phyloP scores from a whole-genome alignment of 2,888 invertebrate species.

The Tyria jacobaeae region DNA sequence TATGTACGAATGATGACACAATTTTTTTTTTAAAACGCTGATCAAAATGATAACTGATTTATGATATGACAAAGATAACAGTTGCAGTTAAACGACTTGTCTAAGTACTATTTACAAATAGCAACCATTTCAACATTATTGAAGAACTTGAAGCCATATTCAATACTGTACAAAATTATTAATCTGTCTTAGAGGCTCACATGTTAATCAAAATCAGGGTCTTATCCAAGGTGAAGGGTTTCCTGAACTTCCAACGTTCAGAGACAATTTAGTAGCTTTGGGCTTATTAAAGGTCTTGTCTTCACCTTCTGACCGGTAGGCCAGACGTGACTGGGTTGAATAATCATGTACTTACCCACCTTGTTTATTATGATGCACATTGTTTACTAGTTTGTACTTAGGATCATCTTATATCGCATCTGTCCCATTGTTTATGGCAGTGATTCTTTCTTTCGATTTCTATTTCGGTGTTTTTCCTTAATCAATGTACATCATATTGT shows the following conservation, averaged over 20 bases:
- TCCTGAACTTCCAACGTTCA: slow-evolving; percentile 49
- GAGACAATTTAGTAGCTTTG: slow-evolving; percentile 66
- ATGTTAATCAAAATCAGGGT: slow-evolving; percentile 54
- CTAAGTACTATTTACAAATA: neutral
- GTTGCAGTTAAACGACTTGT: neutral
- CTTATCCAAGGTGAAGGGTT: slow-evolving; percentile 55
- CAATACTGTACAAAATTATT: slow-evolving; percentile 17
- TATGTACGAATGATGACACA: too few species aligned
- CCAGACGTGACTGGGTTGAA: slow-evolving; percentile 61
- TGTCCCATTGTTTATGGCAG: neutral
- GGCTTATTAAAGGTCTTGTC: slow-evolving; percentile 60
- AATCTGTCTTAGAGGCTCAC: slow-evolving; percentile 26
- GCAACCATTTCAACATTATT: neutral
- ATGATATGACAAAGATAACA: too few species aligned
- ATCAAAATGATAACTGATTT: too few species aligned
- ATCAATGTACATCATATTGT: too few species aligned
- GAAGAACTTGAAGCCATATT: neutral
- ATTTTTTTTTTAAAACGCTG: too few species aligned
- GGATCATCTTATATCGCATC: neutral
- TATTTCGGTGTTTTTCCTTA: neutral
- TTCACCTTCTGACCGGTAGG: slow-evolving; percentile 62
- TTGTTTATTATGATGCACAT: slow-evolving; percentile 24
- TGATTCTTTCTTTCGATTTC: neutral
- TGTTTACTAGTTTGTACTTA: slow-evolving; percentile 11
- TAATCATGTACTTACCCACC: slow-evolving; percentile 34